Conservation (phyloP, 2,888 invertebrate genomes). For the Empis livida region DNA sequence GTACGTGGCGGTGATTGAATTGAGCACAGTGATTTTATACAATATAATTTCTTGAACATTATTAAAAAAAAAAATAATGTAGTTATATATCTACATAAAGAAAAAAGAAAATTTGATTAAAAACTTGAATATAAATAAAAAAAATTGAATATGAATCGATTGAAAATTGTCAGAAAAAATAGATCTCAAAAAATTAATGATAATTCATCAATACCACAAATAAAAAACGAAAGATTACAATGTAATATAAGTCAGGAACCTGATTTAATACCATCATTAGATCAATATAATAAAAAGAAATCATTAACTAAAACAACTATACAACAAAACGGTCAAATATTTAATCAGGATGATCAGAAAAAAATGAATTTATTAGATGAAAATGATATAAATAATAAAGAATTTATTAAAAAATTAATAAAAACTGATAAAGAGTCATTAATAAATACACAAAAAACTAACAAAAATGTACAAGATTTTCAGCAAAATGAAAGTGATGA, state of each 20-base stretch:
- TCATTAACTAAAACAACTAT: constrained; percentile 6
- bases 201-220: constrained; percentile 5
- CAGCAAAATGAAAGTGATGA: background rate
- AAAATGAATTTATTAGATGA: background rate
- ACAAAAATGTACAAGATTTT: background rate
- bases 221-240: constrained; percentile 33
- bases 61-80: no score
- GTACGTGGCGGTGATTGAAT: background rate
- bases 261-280: constrained; percentile 8
- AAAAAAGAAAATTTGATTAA: background rate
- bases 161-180: background rate
- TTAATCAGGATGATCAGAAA: background rate
- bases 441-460: background rate
- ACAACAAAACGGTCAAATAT: constrained; percentile 1
- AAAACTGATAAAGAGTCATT: background rate
- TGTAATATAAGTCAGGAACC: constrained; percentile 22
- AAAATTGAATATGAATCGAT: background rate
- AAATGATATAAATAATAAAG: background rate
- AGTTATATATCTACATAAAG: no score
- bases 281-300: constrained; percentile 1
- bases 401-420: background rate
- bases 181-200: background rate
- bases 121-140: background rate
- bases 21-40: background rate
- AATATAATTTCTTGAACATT: background rate